Evolutionary conservation across 2,113 vertebrate species (phyloP).

Genomic region (Prolemur simus): DNA sequence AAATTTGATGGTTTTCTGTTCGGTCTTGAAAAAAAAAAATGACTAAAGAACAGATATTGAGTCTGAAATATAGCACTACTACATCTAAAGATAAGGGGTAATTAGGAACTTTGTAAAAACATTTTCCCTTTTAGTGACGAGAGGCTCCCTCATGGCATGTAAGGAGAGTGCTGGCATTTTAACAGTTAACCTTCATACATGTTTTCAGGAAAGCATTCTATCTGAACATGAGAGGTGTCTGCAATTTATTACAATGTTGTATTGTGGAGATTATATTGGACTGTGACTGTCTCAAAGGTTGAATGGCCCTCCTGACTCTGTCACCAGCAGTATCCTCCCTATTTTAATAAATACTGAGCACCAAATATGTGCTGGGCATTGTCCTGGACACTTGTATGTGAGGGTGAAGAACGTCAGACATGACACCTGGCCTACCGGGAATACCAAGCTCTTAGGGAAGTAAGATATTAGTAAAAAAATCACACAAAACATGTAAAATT

Average conservation of each 20-base stretch:
- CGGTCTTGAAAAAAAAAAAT: background rate
- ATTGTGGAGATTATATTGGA: background rate
- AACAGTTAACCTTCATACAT: background rate
- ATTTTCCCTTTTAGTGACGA: background rate
- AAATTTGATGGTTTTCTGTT: background rate
- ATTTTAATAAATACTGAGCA: background rate
- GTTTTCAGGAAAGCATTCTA: background rate
- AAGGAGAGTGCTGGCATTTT: background rate
- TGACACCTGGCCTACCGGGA: background rate
- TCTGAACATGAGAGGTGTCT: background rate
- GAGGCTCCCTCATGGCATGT: background rate
- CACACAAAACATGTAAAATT: background rate
- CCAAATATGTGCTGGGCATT: background rate
- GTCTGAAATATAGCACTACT: background rate
- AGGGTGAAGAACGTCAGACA: background rate
- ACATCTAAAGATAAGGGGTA: background rate
- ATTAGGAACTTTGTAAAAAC: background rate
- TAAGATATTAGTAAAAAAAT: too few species aligned
- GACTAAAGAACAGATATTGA: background rate
- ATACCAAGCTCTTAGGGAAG: background rate
- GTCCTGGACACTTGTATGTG: too few species aligned
- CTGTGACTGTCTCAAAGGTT: background rate
- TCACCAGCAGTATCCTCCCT: background rate
- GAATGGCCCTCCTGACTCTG: too few species aligned
- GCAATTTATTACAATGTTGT: background rate